Evolutionary conservation across 1,140 invertebrate species (phyloP).

Genomic region (Ooceraea biroi): DNA sequence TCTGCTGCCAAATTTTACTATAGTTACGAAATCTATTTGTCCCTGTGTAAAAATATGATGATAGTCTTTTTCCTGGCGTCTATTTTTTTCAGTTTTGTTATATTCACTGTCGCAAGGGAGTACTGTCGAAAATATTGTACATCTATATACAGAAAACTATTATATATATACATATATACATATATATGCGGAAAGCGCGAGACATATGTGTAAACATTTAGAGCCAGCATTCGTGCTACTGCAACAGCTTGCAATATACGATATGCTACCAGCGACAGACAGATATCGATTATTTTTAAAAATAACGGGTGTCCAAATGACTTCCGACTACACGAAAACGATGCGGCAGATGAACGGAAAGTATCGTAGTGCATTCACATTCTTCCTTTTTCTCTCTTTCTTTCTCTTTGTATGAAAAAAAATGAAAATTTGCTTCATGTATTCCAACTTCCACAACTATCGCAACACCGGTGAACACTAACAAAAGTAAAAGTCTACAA

Average conservation of each 20-base stretch:
- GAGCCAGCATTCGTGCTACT: constrained; percentile 6
- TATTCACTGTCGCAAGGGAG: constrained; percentile 11
- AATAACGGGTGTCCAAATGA: constrained; percentile 41
- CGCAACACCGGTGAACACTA: background rate
- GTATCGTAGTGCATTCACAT: background rate
- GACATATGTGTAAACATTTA: constrained; percentile 38
- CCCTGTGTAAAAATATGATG: constrained; percentile 47
- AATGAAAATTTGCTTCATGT: background rate
- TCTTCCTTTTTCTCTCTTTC: background rate
- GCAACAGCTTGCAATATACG: constrained; percentile 21
- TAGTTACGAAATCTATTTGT: constrained; percentile 47
- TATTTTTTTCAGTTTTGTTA: constrained; percentile 24
- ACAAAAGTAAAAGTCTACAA: background rate
- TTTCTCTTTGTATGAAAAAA: background rate
- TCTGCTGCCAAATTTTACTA: constrained; percentile 39
- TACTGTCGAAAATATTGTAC: constrained; percentile 13
- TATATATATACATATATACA: constrained; percentile 2
- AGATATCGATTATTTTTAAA: constrained; percentile 45
- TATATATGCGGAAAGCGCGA: background rate
- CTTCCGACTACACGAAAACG: constrained; percentile 5
- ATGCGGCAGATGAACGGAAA: background rate
- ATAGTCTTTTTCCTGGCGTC: constrained; percentile 2
- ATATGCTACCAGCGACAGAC: constrained; percentile 16
- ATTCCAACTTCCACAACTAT: background rate
- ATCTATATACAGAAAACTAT: background rate